phyloP scores from a whole-genome alignment of 2,888 invertebrate species.

The Tenthredo notha region DNA sequence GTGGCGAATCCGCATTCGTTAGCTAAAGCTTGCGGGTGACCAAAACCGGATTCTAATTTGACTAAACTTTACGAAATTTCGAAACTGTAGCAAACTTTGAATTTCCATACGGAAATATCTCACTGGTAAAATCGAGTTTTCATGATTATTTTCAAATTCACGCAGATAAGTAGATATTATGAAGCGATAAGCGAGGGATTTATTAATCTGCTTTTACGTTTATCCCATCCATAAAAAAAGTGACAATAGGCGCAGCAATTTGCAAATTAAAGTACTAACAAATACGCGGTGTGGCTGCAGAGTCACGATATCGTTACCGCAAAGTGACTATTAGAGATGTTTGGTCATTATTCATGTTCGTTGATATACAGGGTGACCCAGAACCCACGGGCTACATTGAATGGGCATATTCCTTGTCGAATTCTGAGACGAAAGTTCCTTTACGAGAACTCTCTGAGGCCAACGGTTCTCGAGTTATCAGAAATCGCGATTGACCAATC shows the following conservation, averaged over 20 bases:
- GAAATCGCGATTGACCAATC: too few species aligned
- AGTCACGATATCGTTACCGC: background rate
- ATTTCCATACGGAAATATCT: background rate
- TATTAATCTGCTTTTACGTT: background rate
- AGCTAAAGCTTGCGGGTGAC: slow-evolving; percentile 55
- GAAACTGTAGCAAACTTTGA: background rate
- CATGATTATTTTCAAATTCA: background rate
- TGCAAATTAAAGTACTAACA: background rate
- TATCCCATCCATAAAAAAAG: background rate
- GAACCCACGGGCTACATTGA: too few species aligned
- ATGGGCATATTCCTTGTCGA: too few species aligned
- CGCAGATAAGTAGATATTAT: background rate
- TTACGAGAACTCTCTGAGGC: too few species aligned
- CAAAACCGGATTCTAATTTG: slow-evolving; percentile 48
- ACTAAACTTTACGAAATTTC: background rate
- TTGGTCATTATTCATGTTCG: background rate
- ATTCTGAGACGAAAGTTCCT: too few species aligned
- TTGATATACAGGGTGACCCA: too few species aligned
- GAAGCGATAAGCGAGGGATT: background rate
- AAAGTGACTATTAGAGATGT: background rate
- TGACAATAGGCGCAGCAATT: slow-evolving; percentile 9
- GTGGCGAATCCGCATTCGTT: slow-evolving; percentile 62
- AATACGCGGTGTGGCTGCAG: background rate
- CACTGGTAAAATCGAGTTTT: background rate
- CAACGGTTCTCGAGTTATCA: too few species aligned